Conservation (phyloP, 2,113 vertebrate species). For the Pelobates fuscus region DNA sequence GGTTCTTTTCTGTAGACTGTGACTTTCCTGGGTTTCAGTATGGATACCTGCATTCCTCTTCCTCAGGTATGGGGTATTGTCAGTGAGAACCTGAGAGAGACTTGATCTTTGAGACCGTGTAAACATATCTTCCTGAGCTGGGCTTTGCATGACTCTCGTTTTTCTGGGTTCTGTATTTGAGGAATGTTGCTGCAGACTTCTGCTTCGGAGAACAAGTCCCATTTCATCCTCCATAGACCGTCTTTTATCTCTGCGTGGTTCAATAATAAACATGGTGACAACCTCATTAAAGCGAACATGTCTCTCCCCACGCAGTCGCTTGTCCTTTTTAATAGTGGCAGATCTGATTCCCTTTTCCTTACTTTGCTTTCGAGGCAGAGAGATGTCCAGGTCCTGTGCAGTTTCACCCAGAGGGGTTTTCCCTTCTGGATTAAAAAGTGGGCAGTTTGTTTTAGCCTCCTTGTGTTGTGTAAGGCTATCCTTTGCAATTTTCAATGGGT, state of each 20-base stretch:
- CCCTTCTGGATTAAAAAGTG: no score
- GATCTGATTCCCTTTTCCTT: background rate
- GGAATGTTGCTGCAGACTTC: no score
- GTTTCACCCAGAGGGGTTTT: background rate
- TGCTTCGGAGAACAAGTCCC: background rate
- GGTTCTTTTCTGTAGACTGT: background rate
- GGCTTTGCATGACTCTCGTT: no score
- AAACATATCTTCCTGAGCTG: no score
- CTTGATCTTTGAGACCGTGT: no score
- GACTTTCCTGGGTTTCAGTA: background rate
- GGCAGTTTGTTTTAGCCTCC: background rate
- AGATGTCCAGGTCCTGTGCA: background rate
- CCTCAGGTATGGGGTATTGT: no score
- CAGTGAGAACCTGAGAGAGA: no score
- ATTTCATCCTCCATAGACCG: background rate
- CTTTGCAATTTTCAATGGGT: background rate
- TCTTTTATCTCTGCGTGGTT: background rate
- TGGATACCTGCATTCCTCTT: background rate
- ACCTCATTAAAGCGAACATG: conserved; percentile 24
- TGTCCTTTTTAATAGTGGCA: background rate
- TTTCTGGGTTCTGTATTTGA: no score
- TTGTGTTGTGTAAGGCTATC: background rate
- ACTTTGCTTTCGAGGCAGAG: background rate
- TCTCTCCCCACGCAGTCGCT: background rate
- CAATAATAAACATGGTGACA: conserved; percentile 28